Base-by-base conservation (phyloP, 2,113 vertebrate species). In the Alligator mississippiensis region DNA sequence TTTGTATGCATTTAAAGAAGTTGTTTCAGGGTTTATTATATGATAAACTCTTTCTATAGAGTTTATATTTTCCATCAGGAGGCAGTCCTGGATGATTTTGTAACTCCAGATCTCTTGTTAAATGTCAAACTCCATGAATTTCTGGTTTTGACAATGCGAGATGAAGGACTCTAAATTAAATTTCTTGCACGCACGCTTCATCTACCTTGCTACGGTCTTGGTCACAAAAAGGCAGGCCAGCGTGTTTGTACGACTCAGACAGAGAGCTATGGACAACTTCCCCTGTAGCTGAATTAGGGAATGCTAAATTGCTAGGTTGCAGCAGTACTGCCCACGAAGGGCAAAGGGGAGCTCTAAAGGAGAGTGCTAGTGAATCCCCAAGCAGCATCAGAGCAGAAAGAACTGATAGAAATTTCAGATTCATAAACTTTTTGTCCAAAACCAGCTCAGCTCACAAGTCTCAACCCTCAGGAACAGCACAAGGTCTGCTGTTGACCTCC, bases 111-210 rank as follows among this genome's bases (percentile, higher is more conserved):
- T 38, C 59, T 61, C 47, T 88, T 80, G 59, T 54, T 88, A 96
- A 89, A 90, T 90, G 82, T 87, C 88, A 95, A 85, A 86, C 47
- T 85, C 54, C 66, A 54, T 10, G 76, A 70, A 86, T 89, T 77
- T 78, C 57, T 63, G 47, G 72, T 85, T 94, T 87, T 76, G 86
- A 58, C 54, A 87, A 76, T 27, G 54, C 16, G 72, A 59, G 75
- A 83, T 81, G n/a, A 11, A 78, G 61, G 25, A 17, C 83, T 34
- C 86, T 81, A 85, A 70, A 72, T 80, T 75, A 6, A 84, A 58
- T 93, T 92, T 60, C 28, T 90, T 84, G 80, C 88, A 63, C 18
- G 82, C 54, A 80, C 90, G 84, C 64, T 90, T 89, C 90, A 91
- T 93, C 83, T 82, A 81, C 63, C 47, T 89, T 38, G 78, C 90